These are phyloP conservation scores for Craniophora ligustri DNA, from an alignment of 2,888 invertebrate species.

Conservation along the genomic window DNA sequence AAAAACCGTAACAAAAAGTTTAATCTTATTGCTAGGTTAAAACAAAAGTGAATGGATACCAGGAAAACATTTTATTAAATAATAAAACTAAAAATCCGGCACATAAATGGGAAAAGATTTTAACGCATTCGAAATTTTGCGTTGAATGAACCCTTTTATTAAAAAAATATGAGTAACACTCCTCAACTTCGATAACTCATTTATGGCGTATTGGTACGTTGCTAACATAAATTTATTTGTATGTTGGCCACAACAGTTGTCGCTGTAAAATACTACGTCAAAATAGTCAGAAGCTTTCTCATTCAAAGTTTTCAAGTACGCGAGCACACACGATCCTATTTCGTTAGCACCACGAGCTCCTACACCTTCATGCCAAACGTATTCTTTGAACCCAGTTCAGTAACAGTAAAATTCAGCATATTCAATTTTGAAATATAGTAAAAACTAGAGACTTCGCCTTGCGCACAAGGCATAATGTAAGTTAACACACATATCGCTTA, in stretches of 20 bases:
- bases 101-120: conserved; percentile 51
- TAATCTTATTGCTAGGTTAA: conserved; percentile 19
- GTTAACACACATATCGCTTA: conserved; percentile 28
- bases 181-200: neutral
- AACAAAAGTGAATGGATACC: conserved; percentile 25
- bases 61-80: conserved; percentile 22
- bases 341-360: neutral
- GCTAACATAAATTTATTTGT: neutral
- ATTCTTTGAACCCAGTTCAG: conserved; percentile 26
- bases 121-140: conserved; percentile 22
- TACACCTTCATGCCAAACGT: neutral
- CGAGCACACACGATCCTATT: neutral
- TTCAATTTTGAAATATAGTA: conserved; percentile 53
- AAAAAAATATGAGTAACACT: neutral
- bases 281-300: neutral
- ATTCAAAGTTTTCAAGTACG: neutral
- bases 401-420: conserved; percentile 46
- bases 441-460: conserved; percentile 47
- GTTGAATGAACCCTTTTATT: neutral
- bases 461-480: conserved; percentile 50
- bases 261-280: neutral
- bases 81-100: conserved; percentile 38
- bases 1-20: conserved; percentile 27
- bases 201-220: neutral
- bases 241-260: neutral